Evolutionary conservation across 2,113 vertebrate genomes (phyloP).

Genomic region (Nesoenas mayeri): DNA sequence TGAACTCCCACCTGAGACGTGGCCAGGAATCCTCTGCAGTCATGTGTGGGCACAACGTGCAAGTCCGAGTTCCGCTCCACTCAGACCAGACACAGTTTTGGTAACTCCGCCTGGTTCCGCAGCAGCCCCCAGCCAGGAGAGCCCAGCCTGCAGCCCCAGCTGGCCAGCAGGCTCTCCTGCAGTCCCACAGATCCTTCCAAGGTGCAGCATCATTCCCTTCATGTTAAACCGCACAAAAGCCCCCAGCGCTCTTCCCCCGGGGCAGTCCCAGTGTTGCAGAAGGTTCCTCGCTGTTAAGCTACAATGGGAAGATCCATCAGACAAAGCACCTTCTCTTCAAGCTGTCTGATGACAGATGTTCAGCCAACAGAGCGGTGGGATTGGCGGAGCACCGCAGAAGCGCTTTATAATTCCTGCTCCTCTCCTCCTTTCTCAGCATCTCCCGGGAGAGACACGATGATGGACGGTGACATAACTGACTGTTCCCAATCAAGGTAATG

Average conservation of each 20-base stretch:
- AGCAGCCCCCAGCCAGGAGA: not conserved
- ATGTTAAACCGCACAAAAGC: not conserved
- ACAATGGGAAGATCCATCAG: conserved; percentile 48
- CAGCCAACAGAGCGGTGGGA: conserved; percentile 20
- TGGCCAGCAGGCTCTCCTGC: not conserved
- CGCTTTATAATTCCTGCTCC: conserved; percentile 61
- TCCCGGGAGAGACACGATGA: conserved; percentile 50
- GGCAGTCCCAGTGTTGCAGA: not conserved
- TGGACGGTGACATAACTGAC: conserved; percentile 69
- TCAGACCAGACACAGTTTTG: not conserved
- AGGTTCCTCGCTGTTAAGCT: conserved; percentile 20
- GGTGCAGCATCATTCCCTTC: not conserved
- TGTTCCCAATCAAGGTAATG: conserved; percentile 71
- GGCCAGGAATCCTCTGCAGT: not conserved
- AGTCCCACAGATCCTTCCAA: not conserved
- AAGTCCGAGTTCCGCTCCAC: not conserved
- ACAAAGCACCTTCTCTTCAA: conserved; percentile 57
- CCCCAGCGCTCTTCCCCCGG: not conserved
- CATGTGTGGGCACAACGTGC: rapidly evolving
- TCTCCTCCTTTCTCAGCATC: conserved; percentile 53
- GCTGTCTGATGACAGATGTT: conserved; percentile 63
- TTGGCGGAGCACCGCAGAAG: conserved; percentile 54
- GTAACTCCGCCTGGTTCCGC: not conserved
- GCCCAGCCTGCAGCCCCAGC: not conserved
- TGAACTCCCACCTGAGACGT: not conserved